Evolutionary conservation across 2,113 vertebrate genomes (phyloP).

Genomic region (Grus americana): DNA sequence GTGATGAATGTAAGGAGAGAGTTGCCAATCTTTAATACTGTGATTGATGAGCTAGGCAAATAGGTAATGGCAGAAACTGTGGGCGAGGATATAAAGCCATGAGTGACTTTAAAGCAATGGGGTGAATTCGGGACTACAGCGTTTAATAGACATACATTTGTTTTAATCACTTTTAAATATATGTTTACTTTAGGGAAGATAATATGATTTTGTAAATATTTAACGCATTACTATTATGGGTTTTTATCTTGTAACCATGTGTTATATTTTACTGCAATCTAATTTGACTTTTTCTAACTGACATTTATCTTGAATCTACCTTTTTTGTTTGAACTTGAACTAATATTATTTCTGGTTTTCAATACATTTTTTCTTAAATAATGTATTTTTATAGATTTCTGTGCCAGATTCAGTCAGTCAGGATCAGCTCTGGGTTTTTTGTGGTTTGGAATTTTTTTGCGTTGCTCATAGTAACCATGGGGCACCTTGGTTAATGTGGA

Average conservation of each 20-base stretch:
- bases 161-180: background rate
- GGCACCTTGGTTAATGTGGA: background rate
- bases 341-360: background rate
- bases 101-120: background rate
- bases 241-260: background rate
- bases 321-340: background rate
- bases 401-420: background rate
- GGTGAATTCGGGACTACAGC: background rate
- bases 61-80: background rate
- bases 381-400: background rate
- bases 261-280: background rate
- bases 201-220: background rate
- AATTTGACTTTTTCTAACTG: background rate
- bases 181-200: background rate
- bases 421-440: background rate
- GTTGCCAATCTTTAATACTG: constrained; percentile 16
- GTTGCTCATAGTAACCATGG: background rate
- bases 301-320: background rate
- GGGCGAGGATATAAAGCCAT: background rate
- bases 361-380: background rate
- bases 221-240: background rate
- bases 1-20: constrained; percentile 35
- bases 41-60: background rate
- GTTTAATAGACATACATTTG: background rate
- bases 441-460: background rate